Evolutionary conservation across 2,888 invertebrate genomes (phyloP), one percentile per base, ranked within the genome.

Genomic region (Amphipoea oculea): DNA sequence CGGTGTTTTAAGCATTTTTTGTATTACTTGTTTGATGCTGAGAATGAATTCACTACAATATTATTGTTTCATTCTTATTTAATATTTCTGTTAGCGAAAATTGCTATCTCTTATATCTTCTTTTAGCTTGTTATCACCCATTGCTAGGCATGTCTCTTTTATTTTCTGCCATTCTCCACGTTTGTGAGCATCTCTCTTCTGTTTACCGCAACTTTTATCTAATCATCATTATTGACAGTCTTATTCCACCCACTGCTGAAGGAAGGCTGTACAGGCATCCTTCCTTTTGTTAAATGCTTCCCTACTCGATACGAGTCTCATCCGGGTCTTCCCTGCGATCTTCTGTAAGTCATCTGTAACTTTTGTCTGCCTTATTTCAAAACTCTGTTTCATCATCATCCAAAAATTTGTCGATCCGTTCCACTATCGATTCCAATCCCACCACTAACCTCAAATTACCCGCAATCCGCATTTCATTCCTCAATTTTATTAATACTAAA

Each of bases 401-500:
- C 7, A 12, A 40, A 76, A 76, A 75, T 69, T 73, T 20, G 12
- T 73, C 68, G 40, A 73, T 73, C 54, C 75, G n/a, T 77, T 60
- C 66, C 72, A 69, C 73, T 54, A 85, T 74, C 66, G 78, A 72
- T 76, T 76, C n/a, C 29, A 1, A 63, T 66, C 70, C 48, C n/a
- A n/a, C 76, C 63, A 70, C 85, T 78, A 83, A 76, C 81, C 79
- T 79, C 62, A 81, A 78, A 83, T 86, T 81, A 81, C 79, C 65
- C 65, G 67, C 36, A 76, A 82, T 51, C 67, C 83, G 67, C 79
- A 73, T 85, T 87, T 81, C 86, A 88, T 81, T 86, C 76, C 76
- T 78, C 76, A 78, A 77, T 88, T 83, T 86, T 88, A 88, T 82
- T 86, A 87, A 86, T 86, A 88, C 83, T 77, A 83, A 88, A 88